phyloP scores from a whole-genome alignment of 2,797 vertebrate genomes.

The Poliocrania exsul region DNA sequence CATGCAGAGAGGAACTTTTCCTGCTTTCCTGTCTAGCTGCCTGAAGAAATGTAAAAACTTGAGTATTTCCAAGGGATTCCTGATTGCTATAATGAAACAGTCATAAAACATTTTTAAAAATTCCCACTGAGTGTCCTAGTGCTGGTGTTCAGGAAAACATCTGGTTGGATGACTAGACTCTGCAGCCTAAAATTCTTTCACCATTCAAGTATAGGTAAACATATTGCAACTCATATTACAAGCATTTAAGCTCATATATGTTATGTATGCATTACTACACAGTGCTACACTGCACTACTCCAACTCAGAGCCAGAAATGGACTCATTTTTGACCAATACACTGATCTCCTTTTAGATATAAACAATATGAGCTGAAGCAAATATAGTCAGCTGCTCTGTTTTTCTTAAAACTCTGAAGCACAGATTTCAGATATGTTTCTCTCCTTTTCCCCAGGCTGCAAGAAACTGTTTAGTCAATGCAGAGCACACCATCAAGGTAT shows the following conservation, averaged over 20 bases:
- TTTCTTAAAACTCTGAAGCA: background rate
- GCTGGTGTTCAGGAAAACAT: background rate
- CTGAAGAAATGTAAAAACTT: background rate
- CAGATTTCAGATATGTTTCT: background rate
- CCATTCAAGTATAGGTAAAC: background rate
- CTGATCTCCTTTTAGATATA: background rate
- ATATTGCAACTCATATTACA: background rate
- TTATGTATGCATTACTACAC: background rate
- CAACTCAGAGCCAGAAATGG: background rate
- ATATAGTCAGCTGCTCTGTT: background rate
- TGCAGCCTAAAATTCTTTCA: background rate
- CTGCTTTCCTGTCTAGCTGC: background rate
- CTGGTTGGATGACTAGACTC: background rate
- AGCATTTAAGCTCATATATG: background rate
- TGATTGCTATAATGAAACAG: background rate
- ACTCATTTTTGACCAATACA: background rate
- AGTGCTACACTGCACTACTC: background rate
- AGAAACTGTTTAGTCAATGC: slow-evolving; percentile 88
- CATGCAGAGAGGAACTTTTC: background rate
- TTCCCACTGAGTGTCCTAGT: background rate
- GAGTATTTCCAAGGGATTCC: background rate
- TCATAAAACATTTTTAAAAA: background rate
- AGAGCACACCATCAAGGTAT: slow-evolving; percentile 84
- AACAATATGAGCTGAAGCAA: background rate
- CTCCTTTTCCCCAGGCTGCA: slow-evolving; percentile 81